These are phyloP conservation scores for Phoeniculus purpureus DNA, from an alignment of 2,797 vertebrate genomes.

Conservation along the genomic window DNA sequence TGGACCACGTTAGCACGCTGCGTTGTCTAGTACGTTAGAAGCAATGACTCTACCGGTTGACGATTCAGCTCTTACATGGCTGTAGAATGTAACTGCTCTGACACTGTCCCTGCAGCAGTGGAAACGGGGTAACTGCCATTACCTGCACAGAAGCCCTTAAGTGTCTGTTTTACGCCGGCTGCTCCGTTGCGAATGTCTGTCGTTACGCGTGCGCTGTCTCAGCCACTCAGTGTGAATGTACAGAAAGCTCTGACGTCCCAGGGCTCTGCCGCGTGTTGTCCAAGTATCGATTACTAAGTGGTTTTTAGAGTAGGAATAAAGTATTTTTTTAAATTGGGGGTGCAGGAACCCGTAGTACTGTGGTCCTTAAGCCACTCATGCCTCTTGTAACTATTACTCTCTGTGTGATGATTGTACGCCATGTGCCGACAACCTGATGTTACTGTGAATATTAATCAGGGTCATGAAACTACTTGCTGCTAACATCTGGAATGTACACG, in stretches of 20 bases:
- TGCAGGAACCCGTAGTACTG: neutral
- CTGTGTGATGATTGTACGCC: neutral
- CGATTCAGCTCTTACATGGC: constrained; percentile 30
- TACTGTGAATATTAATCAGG: constrained; percentile 53
- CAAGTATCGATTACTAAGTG: neutral
- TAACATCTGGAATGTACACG: neutral
- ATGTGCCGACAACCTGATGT: constrained; percentile 19
- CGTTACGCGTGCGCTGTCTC: neutral
- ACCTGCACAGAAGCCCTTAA: constrained; percentile 57
- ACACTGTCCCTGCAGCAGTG: constrained; percentile 13
- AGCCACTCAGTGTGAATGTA: neutral
- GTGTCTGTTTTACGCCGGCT: constrained; percentile 1
- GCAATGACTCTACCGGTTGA: neutral
- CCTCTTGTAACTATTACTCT: neutral
- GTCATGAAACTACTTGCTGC: constrained; percentile 29
- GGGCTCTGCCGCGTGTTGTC: constrained; percentile 45
- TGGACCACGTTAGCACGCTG: neutral
- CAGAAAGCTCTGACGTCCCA: neutral
- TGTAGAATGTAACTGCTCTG: constrained; percentile 60
- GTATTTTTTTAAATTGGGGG: constrained; percentile 51
- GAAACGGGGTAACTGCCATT: constrained; percentile 40
- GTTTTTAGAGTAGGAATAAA: constrained; percentile 72
- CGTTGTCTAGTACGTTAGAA: constrained; percentile 14
- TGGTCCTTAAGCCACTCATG: constrained; percentile 21
- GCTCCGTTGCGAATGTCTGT: constrained; percentile 44